These are phyloP conservation scores for Philaenus spumarius DNA, from an alignment of 1,140 invertebrate species.

Conservation along the genomic window DNA sequence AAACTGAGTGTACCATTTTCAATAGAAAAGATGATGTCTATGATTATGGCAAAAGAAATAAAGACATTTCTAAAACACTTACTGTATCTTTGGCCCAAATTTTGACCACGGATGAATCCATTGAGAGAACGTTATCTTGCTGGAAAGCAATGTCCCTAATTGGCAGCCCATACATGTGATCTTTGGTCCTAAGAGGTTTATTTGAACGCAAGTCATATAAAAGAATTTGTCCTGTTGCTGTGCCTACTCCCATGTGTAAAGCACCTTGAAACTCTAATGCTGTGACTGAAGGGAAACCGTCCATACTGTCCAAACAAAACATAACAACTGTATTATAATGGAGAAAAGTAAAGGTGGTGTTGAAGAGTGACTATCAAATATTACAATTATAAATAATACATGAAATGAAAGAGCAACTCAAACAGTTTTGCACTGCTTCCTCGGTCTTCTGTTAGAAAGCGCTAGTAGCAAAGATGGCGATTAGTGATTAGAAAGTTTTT, in stretches of 20 bases:
- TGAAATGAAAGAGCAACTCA: no score
- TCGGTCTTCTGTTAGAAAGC: no score
- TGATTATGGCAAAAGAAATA: no score
- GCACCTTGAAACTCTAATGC: constrained; percentile 74
- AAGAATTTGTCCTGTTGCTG: constrained; percentile 85
- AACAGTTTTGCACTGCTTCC: no score
- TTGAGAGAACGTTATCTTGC: constrained; percentile 79
- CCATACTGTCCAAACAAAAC: constrained; percentile 18
- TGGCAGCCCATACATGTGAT: constrained; percentile 90
- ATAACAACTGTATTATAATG: constrained; percentile 1
- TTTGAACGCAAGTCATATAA: constrained; percentile 92
- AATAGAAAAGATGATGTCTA: no score
- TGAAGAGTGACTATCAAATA: constrained; percentile 27
- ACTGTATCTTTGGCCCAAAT: constrained; percentile 91
- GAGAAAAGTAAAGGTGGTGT: no score
- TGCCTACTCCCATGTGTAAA: constrained; percentile 85
- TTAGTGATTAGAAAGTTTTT: no score
- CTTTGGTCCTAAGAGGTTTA: constrained; percentile 84
- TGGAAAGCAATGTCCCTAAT: constrained; percentile 90
- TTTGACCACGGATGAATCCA: constrained; percentile 89
- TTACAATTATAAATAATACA: no score
- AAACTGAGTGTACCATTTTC: no score
- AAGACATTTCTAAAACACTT: no score
- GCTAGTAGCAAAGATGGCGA: no score
- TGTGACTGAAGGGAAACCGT: constrained; percentile 68